Evolutionary conservation across 92 coral and sea anemone species (phyloP).

Genomic region (Palythoa caribaeorum): DNA sequence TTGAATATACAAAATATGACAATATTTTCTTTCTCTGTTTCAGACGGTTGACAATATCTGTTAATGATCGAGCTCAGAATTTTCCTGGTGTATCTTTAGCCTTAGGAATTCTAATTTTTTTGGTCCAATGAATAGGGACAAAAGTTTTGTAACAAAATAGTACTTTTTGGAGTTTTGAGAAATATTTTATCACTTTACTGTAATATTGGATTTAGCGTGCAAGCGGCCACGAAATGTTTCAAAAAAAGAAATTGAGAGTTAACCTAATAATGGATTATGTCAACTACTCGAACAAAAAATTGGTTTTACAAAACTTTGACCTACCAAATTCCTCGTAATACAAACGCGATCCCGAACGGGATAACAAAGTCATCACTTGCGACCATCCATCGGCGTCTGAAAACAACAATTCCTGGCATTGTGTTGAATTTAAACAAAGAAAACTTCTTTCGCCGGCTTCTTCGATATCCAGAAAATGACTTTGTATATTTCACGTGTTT

Average conservation of each 20-base stretch:
- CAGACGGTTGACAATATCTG: not conserved
- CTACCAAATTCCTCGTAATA: conserved; percentile 91
- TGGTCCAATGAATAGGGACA: not conserved
- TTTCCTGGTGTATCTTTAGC: not conserved
- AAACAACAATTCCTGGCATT: conserved; percentile 99
- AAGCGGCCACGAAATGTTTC: no score
- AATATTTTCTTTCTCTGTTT: not conserved
- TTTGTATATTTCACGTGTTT: conserved; percentile 28
- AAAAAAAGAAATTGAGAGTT: not conserved
- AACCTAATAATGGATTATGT: not conserved
- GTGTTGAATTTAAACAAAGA: conserved; percentile 5
- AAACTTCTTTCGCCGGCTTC: conserved; percentile 1
- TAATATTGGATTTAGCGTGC: no score
- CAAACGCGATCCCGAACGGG: conserved; percentile 93
- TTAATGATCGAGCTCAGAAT: not conserved
- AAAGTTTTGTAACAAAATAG: not conserved
- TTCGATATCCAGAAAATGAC: not conserved
- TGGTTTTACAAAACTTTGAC: conserved; percentile 16
- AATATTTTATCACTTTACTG: no score
- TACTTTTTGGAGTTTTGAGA: no score
- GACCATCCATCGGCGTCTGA: conserved; percentile 97
- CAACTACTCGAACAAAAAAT: not conserved
- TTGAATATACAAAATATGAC: not conserved
- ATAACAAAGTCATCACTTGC: conserved; percentile 99
- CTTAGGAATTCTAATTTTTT: conserved; percentile 12